Conservation (phyloP, 2,888 invertebrate species). For the Callyntrura sp. region DNA sequence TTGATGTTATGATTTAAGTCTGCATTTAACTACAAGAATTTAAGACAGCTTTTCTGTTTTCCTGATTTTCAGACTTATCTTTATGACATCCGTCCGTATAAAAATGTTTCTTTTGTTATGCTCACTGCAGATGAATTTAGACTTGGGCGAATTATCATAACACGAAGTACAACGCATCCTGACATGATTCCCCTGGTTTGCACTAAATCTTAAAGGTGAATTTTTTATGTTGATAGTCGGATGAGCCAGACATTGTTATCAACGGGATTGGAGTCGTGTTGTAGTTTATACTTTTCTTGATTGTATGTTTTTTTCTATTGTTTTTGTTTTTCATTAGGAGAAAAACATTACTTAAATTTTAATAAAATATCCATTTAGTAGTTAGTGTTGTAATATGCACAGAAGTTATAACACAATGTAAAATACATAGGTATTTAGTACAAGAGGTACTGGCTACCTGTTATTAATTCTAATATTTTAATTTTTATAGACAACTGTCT, state of each 20-base stretch:
- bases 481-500: neutral
- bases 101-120: constrained; percentile 7
- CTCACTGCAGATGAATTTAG: neutral
- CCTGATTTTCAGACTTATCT: neutral
- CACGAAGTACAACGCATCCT: neutral
- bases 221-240: neutral
- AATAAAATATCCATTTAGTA: neutral
- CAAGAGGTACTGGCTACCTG: constrained; percentile 54
- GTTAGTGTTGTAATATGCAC: neutral
- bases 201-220: too few species aligned
- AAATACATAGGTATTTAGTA: neutral
- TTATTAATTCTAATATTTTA: constrained; percentile 61
- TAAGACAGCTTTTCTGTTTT: neutral
- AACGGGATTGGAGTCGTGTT: too few species aligned
- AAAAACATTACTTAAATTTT: neutral
- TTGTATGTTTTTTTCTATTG: neutral
- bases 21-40: neutral
- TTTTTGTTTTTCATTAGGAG: neutral
- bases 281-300: too few species aligned
- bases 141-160: neutral
- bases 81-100: constrained; percentile 14
- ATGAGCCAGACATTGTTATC: neutral
- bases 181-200: neutral
- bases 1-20: too few species aligned
- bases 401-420: neutral